phyloP scores from a whole-genome alignment of 2,797 vertebrate genomes.

The Hybognathus amarus region DNA sequence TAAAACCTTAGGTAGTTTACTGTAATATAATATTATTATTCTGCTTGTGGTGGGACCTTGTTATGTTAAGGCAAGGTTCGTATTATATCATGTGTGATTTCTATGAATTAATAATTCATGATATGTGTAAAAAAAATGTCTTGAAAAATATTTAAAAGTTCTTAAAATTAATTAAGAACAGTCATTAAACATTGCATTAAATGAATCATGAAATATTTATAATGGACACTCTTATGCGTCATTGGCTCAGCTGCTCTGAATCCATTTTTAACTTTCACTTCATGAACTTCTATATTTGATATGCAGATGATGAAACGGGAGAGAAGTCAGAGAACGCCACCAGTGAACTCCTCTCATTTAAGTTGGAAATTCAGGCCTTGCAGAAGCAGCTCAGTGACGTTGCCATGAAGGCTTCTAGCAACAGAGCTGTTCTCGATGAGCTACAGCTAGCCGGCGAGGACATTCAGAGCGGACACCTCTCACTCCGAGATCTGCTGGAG shows the following conservation, averaged over 20 bases:
- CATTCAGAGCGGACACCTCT: slow-evolving; percentile 85
- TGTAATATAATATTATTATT: no score
- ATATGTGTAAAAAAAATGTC: neutral
- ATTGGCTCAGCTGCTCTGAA: neutral
- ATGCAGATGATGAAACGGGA: slow-evolving; percentile 86
- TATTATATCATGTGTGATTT: neutral
- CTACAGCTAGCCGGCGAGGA: slow-evolving; percentile 84
- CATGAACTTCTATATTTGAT: neutral
- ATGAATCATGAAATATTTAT: neutral
- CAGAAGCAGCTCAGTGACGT: slow-evolving; percentile 88
- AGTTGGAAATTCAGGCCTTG: slow-evolving; percentile 85
- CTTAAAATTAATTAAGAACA: neutral
- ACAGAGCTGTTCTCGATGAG: slow-evolving; percentile 88
- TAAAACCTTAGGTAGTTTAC: neutral
- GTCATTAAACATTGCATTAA: neutral
- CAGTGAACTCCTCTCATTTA: slow-evolving; percentile 88
- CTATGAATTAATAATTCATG: neutral
- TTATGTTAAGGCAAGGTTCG: neutral
- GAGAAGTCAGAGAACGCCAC: slow-evolving; percentile 89
- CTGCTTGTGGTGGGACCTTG: neutral
- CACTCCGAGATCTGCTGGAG: slow-evolving; percentile 87
- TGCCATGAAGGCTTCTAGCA: slow-evolving; percentile 83
- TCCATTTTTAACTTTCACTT: neutral
- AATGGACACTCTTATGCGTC: neutral
- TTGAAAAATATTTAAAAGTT: neutral